These are phyloP conservation scores for Caradrina kadenii DNA, from an alignment of 2,888 invertebrate species.

Conservation along the genomic window DNA sequence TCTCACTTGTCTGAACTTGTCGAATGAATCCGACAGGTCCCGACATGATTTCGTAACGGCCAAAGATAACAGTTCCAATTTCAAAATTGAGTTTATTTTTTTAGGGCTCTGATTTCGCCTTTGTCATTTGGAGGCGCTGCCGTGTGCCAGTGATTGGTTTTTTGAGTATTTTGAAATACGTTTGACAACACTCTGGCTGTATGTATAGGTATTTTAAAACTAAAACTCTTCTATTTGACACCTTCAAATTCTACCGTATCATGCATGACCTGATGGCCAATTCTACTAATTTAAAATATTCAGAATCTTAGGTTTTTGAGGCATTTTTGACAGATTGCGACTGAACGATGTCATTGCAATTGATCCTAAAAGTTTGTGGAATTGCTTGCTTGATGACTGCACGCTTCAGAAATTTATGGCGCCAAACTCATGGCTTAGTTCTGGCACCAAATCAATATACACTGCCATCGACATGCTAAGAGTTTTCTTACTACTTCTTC, in stretches of 20 bases:
- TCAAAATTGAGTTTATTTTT: slow-evolving; percentile 53
- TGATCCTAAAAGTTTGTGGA: too few species aligned
- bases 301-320: neutral
- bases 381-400: too few species aligned
- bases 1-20: slow-evolving; percentile 59
- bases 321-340: too few species aligned
- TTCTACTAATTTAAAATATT: too few species aligned
- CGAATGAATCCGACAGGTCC: slow-evolving; percentile 59
- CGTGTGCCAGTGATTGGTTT: slow-evolving; percentile 41
- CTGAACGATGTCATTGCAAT: too few species aligned
- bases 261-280: too few species aligned
- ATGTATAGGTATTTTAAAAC: neutral
- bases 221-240: neutral
- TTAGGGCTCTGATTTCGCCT: slow-evolving; percentile 22
- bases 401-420: too few species aligned
- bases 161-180: slow-evolving; percentile 11
- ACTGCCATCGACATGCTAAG: too few species aligned
- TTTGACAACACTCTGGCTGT: neutral
- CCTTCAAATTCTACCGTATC: too few species aligned
- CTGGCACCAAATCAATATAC: too few species aligned
- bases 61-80: slow-evolving; percentile 62
- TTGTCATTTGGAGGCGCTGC: slow-evolving; percentile 39
- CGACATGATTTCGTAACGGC: slow-evolving; percentile 60
- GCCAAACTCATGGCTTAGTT: too few species aligned
- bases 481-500: too few species aligned